phyloP scores from a whole-genome alignment of 2,113 vertebrate species.

The Labrus mixtus region DNA sequence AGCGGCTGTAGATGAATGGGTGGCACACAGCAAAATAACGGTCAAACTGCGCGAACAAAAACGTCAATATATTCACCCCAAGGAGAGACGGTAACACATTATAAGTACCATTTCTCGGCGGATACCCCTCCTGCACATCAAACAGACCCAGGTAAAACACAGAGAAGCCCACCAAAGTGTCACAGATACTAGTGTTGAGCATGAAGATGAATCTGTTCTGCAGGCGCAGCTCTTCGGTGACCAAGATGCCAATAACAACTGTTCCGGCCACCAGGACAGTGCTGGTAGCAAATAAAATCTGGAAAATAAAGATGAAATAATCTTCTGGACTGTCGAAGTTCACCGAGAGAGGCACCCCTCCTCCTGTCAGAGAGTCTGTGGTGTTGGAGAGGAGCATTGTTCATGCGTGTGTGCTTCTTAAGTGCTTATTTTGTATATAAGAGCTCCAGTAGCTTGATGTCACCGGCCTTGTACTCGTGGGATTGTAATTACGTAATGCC shows the following conservation, averaged over 20 bases:
- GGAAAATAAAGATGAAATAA: slow-evolving; percentile 76
- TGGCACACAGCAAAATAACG: slow-evolving; percentile 75
- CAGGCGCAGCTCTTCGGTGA: slow-evolving; percentile 60
- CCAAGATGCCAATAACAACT: slow-evolving; percentile 67
- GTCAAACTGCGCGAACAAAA: slow-evolving; percentile 81
- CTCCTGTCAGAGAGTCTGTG: slow-evolving; percentile 23
- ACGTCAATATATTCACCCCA: slow-evolving; percentile 76
- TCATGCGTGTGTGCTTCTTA: not conserved
- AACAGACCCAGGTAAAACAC: slow-evolving; percentile 80
- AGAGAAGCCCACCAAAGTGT: slow-evolving; percentile 76
- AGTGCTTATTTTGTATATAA: not conserved
- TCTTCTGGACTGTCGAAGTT: slow-evolving; percentile 64
- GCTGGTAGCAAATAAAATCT: slow-evolving; percentile 72
- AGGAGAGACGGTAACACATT: slow-evolving; percentile 71
- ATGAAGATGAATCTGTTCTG: slow-evolving; percentile 82
- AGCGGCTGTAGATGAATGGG: slow-evolving; percentile 74
- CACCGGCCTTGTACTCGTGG: not conserved
- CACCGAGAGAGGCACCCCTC: slow-evolving; percentile 68
- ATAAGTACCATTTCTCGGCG: slow-evolving; percentile 72
- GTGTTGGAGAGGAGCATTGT: slow-evolving; percentile 58
- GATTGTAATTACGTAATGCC: not conserved
- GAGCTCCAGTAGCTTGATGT: no score
- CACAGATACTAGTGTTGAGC: slow-evolving; percentile 81
- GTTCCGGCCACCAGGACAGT: slow-evolving; percentile 72
- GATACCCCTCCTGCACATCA: slow-evolving; percentile 79